Evolutionary conservation across 2,797 vertebrate species (phyloP).

Genomic region (Anas georgica): DNA sequence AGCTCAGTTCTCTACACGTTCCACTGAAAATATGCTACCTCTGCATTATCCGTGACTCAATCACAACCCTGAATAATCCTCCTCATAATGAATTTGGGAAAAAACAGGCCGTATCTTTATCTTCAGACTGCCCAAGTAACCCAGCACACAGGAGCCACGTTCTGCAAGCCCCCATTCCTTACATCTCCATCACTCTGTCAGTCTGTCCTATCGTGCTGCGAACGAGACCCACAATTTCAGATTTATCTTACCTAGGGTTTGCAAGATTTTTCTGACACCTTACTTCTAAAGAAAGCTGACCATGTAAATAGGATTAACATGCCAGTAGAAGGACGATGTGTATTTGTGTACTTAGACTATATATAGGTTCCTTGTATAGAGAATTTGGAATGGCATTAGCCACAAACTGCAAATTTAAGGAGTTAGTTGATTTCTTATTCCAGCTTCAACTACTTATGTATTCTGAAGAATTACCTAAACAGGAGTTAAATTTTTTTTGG

Average conservation of each 20-base stretch:
- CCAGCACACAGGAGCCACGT: background rate
- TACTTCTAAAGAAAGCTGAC: background rate
- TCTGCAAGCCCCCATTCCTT: background rate
- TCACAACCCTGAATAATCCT: background rate
- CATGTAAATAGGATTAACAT: background rate
- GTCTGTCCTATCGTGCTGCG: background rate
- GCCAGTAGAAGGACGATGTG: accelerated
- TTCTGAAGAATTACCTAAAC: background rate
- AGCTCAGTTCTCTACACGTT: background rate
- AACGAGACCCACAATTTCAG: background rate
- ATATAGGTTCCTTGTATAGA: background rate
- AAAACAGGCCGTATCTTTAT: background rate
- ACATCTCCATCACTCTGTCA: background rate
- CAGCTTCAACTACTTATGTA: background rate
- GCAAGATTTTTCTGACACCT: background rate
- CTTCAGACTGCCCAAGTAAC: background rate
- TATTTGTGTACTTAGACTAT: background rate
- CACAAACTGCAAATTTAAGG: background rate
- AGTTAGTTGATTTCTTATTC: background rate
- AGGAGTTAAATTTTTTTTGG: background rate
- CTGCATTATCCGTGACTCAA: background rate
- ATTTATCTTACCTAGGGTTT: background rate
- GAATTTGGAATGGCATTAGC: background rate
- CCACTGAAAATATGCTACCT: background rate
- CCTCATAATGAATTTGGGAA: background rate